Conservation (phyloP, 2,888 invertebrate species). For the Metallyticus violacea region DNA sequence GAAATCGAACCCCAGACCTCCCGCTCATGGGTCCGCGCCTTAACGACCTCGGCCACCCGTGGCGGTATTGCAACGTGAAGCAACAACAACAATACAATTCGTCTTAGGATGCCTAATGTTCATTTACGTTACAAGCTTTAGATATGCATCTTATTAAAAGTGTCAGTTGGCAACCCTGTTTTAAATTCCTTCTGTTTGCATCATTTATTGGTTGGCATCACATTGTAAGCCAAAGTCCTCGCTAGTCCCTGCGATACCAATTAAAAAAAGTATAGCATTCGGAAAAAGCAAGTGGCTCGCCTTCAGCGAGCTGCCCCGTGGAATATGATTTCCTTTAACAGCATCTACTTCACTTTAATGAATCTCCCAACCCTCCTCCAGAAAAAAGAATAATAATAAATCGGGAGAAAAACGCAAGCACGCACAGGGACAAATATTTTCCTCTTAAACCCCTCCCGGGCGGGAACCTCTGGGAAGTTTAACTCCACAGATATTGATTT, state of each 20-base stretch:
- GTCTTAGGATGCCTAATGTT: no score
- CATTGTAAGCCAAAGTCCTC: not conserved
- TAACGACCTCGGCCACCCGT: no score
- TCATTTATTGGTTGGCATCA: not conserved
- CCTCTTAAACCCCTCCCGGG: not conserved
- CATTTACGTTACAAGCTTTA: no score
- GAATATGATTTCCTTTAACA: not conserved
- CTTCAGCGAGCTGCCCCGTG: not conserved
- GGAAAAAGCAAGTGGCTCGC: not conserved
- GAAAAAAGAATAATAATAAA: not conserved
- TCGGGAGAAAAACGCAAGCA: not conserved
- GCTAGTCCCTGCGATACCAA: not conserved
- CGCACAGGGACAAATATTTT: not conserved
- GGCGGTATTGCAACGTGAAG: no score
- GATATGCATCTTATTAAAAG: no score
- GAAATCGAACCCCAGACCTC: no score
- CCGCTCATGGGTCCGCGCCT: no score
- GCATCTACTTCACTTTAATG: constrained; percentile 11
- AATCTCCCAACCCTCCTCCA: not conserved
- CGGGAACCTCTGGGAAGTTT: not conserved
- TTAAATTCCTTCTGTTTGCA: not conserved
- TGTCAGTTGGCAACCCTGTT: no score
- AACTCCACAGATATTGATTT: constrained; percentile 12
- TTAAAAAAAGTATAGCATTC: not conserved
- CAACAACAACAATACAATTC: no score